phyloP scores from a whole-genome alignment of 1,140 invertebrate genomes.

The Rhynchophorus ferrugineus region DNA sequence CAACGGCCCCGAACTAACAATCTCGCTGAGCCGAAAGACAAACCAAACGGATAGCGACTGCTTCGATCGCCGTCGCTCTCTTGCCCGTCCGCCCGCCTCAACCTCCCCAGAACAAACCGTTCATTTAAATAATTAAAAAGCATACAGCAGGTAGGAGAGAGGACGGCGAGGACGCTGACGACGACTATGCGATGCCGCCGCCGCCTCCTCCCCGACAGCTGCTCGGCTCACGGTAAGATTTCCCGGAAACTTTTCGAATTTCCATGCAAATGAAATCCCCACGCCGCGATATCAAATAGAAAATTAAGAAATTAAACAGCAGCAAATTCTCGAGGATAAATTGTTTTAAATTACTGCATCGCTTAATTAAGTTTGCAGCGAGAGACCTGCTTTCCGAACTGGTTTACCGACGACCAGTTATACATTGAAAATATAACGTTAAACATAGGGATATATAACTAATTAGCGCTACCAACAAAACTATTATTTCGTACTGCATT shows the following conservation, averaged over 20 bases:
- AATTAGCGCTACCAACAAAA: no score
- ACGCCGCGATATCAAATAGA: conserved; percentile 3
- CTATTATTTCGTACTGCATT: no score
- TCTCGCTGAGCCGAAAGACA: no score
- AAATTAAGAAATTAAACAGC: conserved; percentile 5
- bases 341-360: neutral
- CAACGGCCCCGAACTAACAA: no score
- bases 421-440: no score
- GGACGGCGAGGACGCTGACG: conserved; percentile 5
- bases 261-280: conserved; percentile 35
- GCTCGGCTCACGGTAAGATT: conserved; percentile 25
- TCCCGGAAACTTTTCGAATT: conserved; percentile 31
- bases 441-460: no score
- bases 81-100: no score
- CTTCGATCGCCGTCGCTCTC: no score
- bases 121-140: conserved; percentile 38
- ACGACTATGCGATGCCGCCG: neutral
- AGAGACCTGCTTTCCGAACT: no score
- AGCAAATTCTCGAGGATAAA: neutral
- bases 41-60: no score
- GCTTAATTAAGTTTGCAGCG: neutral
- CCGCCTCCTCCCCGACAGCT: conserved; percentile 25
- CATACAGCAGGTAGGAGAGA: conserved; percentile 33
- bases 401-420: no score
- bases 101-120: conserved; percentile 32